Evolutionary conservation across 2,888 invertebrate genomes (phyloP), one percentile per base, ranked within the genome.

Genomic region (Tortricodes alternella): DNA sequence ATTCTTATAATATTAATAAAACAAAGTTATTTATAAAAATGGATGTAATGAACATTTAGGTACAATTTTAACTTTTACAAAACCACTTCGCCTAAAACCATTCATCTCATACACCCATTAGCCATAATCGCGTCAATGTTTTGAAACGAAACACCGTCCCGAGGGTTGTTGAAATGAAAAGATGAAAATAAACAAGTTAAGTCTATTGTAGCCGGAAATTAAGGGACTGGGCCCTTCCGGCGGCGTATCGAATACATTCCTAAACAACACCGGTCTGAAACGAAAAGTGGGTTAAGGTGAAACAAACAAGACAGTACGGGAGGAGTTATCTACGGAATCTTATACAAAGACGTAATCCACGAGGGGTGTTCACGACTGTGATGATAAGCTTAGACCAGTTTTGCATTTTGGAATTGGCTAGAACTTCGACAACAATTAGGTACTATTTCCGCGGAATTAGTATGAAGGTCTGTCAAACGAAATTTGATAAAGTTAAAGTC

Each of bases 161-260:
- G 34, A 32, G 46, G 41, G 13, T 38, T 35, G 46, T 35, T 53
- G 43, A 46, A 53, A 53, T 38, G 52, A 57, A 37, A 57, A 46
- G 51, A 44, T 56, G 56, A 41, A 52, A 56, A 57, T 59, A 59
- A 52, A 57, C 51, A 59, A 59, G 59, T 44, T 48, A n/a, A 49
- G 52, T 57, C 38, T 51, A 52, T 56, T 44, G 43, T 27, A 46
- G 43, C 59, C 59, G 59, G 59, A 59, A 59, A 59, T 59, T 59
- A 59, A 59, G 51, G 59, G 59, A 57, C 52, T 18, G 34, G 55
- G 24, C 32, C 46, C 43, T 57, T 59, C 56, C 59, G 39, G 56
- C 38, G 13, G 37, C 6, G 57, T 50, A 44, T 56, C 50, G 44
- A 50, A 56, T 49, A 49, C 43, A 56, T 29, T 34, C 29, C 35